Percentiles rank a stretch among this genome's conserved stretches.
Evolutionary conservation across 2,888 invertebrate species (phyloP).

Genomic region (Melolontha melolontha): DNA sequence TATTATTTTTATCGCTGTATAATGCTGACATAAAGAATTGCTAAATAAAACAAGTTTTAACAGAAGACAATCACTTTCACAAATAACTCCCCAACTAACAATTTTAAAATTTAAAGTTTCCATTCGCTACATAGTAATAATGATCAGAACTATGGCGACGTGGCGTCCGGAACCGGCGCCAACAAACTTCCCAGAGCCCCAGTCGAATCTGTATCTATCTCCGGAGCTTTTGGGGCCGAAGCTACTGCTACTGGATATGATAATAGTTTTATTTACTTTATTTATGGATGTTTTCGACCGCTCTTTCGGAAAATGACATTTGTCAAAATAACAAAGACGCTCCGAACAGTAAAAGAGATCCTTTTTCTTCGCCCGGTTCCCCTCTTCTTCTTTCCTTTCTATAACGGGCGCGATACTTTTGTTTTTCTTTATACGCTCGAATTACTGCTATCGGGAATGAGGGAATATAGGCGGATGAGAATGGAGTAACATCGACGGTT

Average conservation of each 20-base stretch:
- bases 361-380: constrained; percentile 9
- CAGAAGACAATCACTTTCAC: background rate
- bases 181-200: constrained; percentile 51
- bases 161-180: constrained; percentile 55
- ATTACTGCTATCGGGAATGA: constrained; percentile 6
- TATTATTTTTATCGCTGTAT: too few relatives aligned
- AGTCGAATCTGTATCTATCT: constrained; percentile 49
- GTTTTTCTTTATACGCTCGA: constrained; percentile 21
- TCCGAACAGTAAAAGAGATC: constrained; percentile 28
- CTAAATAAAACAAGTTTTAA: too few relatives aligned
- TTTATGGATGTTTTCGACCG: constrained; percentile 65
- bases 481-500: constrained; percentile 14
- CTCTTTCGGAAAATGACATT: constrained; percentile 61
- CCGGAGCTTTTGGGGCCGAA: constrained; percentile 42
- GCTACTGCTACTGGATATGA: constrained; percentile 50
- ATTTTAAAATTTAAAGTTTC: constrained; percentile 37
- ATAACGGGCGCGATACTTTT: background rate
- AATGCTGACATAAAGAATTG: too few relatives aligned
- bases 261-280: constrained; percentile 64
- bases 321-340: constrained; percentile 62
- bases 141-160: constrained; percentile 46
- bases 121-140: constrained; percentile 44
- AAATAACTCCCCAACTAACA: background rate
- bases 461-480: constrained; percentile 16
- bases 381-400: background rate